A percentile compares a stretch with the other conserved stretches of the same genome.
Evolutionary conservation across 1,140 invertebrate genomes (phyloP).

Genomic region (Diorhabda elongata): DNA sequence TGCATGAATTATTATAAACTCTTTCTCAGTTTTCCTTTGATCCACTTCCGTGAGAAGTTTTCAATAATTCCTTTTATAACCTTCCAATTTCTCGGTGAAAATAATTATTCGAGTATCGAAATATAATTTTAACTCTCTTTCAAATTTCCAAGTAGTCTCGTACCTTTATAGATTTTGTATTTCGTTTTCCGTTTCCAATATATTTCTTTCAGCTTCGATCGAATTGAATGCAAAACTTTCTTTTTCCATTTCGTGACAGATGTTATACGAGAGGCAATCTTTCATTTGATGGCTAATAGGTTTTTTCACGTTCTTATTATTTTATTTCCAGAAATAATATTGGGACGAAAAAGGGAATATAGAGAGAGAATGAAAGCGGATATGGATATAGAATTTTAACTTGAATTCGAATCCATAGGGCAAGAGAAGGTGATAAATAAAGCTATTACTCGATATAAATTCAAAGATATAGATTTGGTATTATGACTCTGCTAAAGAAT

Average conservation of each 20-base stretch:
- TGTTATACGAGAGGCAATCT: background rate
- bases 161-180: background rate
- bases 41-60: too few relatives aligned
- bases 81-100: too few relatives aligned
- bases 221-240: background rate
- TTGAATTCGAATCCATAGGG: background rate
- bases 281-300: slow-evolving; percentile 2
- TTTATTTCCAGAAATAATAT: slow-evolving; percentile 32
- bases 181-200: background rate
- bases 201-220: background rate
- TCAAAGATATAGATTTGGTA: too few relatives aligned
- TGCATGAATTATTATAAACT: too few relatives aligned
- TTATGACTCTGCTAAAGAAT: too few relatives aligned
- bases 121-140: too few relatives aligned
- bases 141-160: too few relatives aligned
- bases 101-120: too few relatives aligned
- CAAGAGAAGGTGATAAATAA: background rate
- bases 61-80: too few relatives aligned
- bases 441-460: too few relatives aligned
- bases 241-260: background rate
- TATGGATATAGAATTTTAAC: slow-evolving; percentile 1
- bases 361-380: background rate
- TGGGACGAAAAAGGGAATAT: slow-evolving; percentile 26
- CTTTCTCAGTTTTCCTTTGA: too few relatives aligned
- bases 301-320: background rate